A percentile compares a stretch with the other conserved stretches of the same genome.
Evolutionary conservation across 2,888 invertebrate species (phyloP).

Genomic region (Caenorhabditis uteleia): DNA sequence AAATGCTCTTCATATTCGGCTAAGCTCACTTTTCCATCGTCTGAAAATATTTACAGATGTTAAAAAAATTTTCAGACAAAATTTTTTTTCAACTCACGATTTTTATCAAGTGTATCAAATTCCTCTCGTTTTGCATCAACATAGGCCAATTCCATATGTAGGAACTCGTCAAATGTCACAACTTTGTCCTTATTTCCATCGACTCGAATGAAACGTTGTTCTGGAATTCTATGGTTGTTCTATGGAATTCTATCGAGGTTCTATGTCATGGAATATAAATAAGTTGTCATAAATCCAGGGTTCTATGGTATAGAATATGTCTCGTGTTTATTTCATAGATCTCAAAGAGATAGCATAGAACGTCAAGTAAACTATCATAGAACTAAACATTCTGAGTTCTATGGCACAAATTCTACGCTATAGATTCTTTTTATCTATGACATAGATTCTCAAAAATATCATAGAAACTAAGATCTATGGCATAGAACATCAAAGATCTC

Average conservation of each 20-base stretch:
- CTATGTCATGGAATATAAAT: no score
- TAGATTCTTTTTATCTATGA: no score
- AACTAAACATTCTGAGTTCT: no score
- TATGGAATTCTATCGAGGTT: neutral
- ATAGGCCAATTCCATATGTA: constrained; percentile 62
- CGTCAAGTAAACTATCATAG: no score
- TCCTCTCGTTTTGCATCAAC: constrained; percentile 64
- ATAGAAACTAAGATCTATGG: no score
- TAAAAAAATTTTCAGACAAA: neutral
- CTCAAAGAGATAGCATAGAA: no score
- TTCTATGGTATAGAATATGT: no score
- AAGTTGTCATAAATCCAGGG: no score
- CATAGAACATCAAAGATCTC: no score
- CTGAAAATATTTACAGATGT: constrained; percentile 40
- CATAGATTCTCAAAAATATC: no score
- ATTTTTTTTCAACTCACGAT: constrained; percentile 40
- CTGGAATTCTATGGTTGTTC: constrained; percentile 31
- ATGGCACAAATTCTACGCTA: no score
- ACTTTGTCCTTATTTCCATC: constrained; percentile 55
- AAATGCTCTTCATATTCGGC: constrained; percentile 59
- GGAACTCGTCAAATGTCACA: constrained; percentile 62
- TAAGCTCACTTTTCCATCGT: constrained; percentile 55
- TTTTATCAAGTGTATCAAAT: constrained; percentile 57
- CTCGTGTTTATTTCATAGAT: no score
- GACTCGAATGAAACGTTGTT: constrained; percentile 56